Evolutionary conservation across 2,888 invertebrate genomes (phyloP).

Genomic region (Acleris holmiana): DNA sequence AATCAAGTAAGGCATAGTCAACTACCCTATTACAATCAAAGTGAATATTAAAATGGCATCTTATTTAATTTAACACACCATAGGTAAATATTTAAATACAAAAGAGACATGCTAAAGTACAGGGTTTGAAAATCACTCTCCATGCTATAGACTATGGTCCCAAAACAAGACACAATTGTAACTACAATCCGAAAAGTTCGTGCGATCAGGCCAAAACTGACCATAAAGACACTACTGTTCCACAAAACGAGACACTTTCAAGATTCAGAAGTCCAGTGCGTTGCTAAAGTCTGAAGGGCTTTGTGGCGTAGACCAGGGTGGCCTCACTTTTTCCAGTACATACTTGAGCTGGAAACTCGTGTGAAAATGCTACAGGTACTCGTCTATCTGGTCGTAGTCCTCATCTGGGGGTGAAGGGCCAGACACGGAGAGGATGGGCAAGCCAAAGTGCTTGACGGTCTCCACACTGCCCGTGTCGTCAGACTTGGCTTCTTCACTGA

Average conservation of each 20-base stretch:
- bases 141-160: slow-evolving; percentile 72
- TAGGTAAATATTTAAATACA: slow-evolving; percentile 61
- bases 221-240: slow-evolving; percentile 44
- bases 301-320: slow-evolving; percentile 76
- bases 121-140: slow-evolving; percentile 39
- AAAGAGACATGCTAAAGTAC: slow-evolving; percentile 55
- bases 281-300: slow-evolving; percentile 59
- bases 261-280: slow-evolving; percentile 33
- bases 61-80: slow-evolving; percentile 53
- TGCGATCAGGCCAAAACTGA: slow-evolving; percentile 49
- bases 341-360: slow-evolving; percentile 81
- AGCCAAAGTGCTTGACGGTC: slow-evolving; percentile 86
- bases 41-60: slow-evolving; percentile 29
- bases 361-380: slow-evolving; percentile 86
- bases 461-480: slow-evolving; percentile 78
- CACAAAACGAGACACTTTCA: slow-evolving; percentile 24
- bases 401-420: slow-evolving; percentile 92
- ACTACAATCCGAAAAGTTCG: slow-evolving; percentile 42
- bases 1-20: slow-evolving; percentile 6
- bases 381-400: slow-evolving; percentile 85
- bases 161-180: slow-evolving; percentile 69
- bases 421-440: slow-evolving; percentile 91
- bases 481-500: slow-evolving; percentile 77
- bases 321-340: slow-evolving; percentile 78
- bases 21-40: slow-evolving; percentile 28